Base-by-base conservation (phyloP, 2,797 vertebrate genomes). In the Melanotaenia maccullochi region DNA sequence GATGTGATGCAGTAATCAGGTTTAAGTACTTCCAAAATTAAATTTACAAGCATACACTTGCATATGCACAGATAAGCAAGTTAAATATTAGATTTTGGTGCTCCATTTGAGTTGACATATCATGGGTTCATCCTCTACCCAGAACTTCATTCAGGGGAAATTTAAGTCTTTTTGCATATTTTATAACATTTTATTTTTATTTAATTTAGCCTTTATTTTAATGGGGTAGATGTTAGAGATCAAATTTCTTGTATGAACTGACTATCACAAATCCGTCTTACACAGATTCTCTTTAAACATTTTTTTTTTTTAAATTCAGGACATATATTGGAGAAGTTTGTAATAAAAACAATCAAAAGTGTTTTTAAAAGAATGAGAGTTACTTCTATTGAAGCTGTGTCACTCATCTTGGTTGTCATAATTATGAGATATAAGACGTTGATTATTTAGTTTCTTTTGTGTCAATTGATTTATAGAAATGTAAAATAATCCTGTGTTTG, bases 21-120 rank as follows among this genome's bases (percentile, higher is more conserved):
- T 52, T 40, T 38, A 14, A 38, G 55, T 74, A 8, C 18, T 25
- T 55, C 6, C 24, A 24, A 24, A 22, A 25, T 52, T 6, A 4
- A 42, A 2, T 32, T 33, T 22, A 44, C 28, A 32, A 73, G 42
- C 0, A 36, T 3, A 61, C 22, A 60, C 57, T 32, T 38, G 33
- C 54, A 30, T 49, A 51, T 60, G 71, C 25, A 60, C 51, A 55
- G 32, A 20, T 18, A 68, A 18, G 14, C 14, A 40, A 11, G 25
- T 14, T 3, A 22, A 71, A 9, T 68, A 9, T 63, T 58, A 71
- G 57, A 73, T 82, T 84, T 81, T 24, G 8, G 51, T 65, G 44
- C 62, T 85, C 74, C 80, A 84, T 81, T 65, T 79, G 77, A 80
- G 76, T 73, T 61, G 16, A 60, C 62, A 60, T 75, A 71, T 84